Percentiles rank a stretch among this genome's conserved stretches.
These are phyloP conservation scores for Linepithema humile DNA, from an alignment of 1,140 invertebrate species.

Conservation along the genomic window DNA sequence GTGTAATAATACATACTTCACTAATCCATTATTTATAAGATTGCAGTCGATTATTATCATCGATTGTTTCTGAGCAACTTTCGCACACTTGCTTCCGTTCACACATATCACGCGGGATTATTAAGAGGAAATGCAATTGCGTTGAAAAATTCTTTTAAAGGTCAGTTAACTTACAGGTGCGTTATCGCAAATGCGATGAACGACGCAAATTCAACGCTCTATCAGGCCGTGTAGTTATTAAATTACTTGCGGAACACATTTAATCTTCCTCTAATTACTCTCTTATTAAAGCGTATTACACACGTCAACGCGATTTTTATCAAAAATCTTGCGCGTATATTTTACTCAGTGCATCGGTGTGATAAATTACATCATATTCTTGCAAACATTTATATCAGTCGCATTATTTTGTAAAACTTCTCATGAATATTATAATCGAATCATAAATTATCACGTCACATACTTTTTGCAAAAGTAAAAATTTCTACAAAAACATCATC, in stretches of 20 bases:
- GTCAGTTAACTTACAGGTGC: neutral
- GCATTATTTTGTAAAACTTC: neutral
- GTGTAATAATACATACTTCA: neutral
- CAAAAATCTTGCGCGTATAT: neutral
- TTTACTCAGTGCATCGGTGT: too few relatives aligned
- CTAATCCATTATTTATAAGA: constrained; percentile 42
- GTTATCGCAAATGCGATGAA: neutral
- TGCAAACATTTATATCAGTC: neutral
- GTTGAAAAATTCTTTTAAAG: constrained; percentile 9
- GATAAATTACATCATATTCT: neutral
- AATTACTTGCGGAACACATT: neutral
- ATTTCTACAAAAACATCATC: neutral
- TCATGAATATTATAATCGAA: neutral
- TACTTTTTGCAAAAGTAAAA: neutral
- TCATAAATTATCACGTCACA: neutral
- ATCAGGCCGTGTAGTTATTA: constrained; percentile 5
- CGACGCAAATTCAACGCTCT: neutral
- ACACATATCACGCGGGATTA: constrained; percentile 56
- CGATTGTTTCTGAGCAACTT: constrained; percentile 43
- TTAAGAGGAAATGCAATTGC: constrained; percentile 4
- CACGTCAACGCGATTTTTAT: neutral
- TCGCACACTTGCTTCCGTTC: constrained; percentile 74
- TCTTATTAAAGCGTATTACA: neutral
- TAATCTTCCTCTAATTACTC: neutral
- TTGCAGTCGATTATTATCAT: constrained; percentile 44